These are phyloP conservation scores for Urosaurus nigricauda DNA, from an alignment of 2,797 vertebrate species.

Conservation along the genomic window DNA sequence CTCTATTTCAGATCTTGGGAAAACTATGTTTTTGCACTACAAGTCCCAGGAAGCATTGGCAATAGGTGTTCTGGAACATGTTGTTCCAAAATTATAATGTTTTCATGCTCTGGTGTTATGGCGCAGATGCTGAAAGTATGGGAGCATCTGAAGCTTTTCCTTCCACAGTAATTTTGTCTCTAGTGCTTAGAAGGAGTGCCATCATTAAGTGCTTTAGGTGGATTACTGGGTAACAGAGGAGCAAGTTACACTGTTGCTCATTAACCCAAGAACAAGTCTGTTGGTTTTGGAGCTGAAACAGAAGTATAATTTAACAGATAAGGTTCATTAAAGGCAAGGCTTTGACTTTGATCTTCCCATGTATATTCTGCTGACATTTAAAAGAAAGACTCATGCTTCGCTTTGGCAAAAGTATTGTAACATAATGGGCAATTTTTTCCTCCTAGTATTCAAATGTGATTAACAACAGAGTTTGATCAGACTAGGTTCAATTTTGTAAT, in stretches of 20 bases:
- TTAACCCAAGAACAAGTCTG: not conserved
- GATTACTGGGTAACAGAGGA: not conserved
- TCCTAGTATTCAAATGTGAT: constrained; percentile 36
- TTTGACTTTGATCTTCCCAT: constrained; percentile 36
- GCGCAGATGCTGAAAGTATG: not conserved
- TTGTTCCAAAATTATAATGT: too few species aligned
- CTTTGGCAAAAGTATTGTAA: not conserved
- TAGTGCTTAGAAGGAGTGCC: not conserved
- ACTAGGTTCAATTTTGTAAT: not conserved
- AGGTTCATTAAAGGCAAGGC: constrained; percentile 22
- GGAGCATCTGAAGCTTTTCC: not conserved
- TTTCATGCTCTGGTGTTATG: too few species aligned
- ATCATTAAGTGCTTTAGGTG: not conserved
- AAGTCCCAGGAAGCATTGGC: too few species aligned
- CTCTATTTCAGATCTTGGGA: too few species aligned
- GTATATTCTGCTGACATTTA: constrained; percentile 31
- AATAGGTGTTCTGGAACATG: too few species aligned
- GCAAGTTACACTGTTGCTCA: constrained; percentile 15
- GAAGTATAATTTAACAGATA: constrained; percentile 32
- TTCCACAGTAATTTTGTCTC: not conserved
- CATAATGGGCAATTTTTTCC: not conserved
- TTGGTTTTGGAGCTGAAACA: constrained; percentile 27
- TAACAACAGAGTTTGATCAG: constrained; percentile 8
- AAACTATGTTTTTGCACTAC: too few species aligned
- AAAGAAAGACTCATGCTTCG: constrained; percentile 14